These are phyloP conservation scores for Platygyra sinensis DNA, from an alignment of 64 coral and sea anemone genomes.

Conservation along the genomic window DNA sequence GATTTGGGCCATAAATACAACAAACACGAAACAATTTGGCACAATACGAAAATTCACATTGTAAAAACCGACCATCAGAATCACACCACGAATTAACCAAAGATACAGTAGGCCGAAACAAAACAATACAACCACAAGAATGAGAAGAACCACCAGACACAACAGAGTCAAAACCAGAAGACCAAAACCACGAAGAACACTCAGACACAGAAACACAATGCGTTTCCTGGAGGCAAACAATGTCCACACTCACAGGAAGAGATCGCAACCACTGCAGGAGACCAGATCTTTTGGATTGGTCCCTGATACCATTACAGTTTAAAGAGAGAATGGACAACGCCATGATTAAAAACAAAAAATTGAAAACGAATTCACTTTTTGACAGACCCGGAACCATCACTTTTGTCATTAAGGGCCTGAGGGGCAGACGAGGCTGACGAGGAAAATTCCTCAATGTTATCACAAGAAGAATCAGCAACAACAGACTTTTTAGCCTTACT, in stretches of 20 bases:
- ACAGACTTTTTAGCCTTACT: too few relatives aligned
- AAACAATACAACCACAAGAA: slow-evolving; percentile 21
- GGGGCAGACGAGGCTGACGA: too few relatives aligned
- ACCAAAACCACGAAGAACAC: not conserved
- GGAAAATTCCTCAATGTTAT: too few relatives aligned
- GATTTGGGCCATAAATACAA: slow-evolving; percentile 41
- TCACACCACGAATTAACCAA: not conserved
- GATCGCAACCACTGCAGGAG: not conserved
- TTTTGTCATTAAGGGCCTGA: too few relatives aligned
- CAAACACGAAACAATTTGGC: not conserved
- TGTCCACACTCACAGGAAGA: not conserved
- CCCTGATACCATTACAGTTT: not conserved
- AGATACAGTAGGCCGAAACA: not conserved
- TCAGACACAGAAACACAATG: not conserved
- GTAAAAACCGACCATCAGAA: not conserved
- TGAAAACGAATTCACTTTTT: too few relatives aligned
- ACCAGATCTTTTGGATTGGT: not conserved
- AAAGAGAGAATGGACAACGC: not conserved
- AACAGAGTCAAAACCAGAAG: not conserved
- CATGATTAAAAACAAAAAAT: too few relatives aligned
- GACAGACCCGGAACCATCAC: too few relatives aligned
- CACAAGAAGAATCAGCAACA: too few relatives aligned
- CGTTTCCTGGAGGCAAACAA: slow-evolving; percentile 53
- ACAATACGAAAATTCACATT: not conserved
- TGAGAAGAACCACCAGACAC: slow-evolving; percentile 21